Evolutionary conservation across 2,888 invertebrate species (phyloP), one percentile per base, ranked within the genome.

Genomic region (Acrobeloides nanus): DNA sequence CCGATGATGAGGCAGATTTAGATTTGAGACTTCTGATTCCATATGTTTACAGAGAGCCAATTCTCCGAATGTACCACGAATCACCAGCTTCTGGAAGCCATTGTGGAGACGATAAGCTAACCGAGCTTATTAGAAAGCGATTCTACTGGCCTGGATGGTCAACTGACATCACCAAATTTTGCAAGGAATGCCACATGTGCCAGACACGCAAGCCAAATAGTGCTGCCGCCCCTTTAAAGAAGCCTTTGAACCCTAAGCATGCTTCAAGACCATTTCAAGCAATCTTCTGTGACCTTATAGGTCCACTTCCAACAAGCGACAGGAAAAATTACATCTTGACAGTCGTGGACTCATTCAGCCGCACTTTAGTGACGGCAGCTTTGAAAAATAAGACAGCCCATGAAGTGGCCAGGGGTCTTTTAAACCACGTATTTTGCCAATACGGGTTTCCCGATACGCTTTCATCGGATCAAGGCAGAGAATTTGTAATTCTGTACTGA

Each of bases 391-490:
- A 15, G 17, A 51, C 29, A 8, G 33, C 39, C 26, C 4, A 12
- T 2, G 39, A 38, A 1, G 26, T 35, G 1, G 45, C 41, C 1
- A 17, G 15, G 18, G 25, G 37, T 2, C 26, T 43, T 20, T 2
- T 45, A 6, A 5, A 6, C 8, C 5, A 12, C 12, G n/a, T n/a
- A n/a, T 34, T 34, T 12, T n/a, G 29, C 6, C 33, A 37, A 1
- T 38, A 52, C 35, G 69, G 73, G 1, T 26, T 67, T 24, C 69
- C 68, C 12, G 43, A 53, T 26, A 56, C 49, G 17, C 10, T 74
- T 3, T 69, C 73, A 7, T 57, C 62, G 18, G 73, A 74, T 46
- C 73, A 74, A 35, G 71, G 73, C 4, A 52, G 64, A 0, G 60
- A 62, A 29, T 73, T 73, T 49, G 57, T 48, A 51, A 61, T 2